Evolutionary conservation across 2,797 vertebrate genomes (phyloP).

Genomic region (Sylvilagus floridanus): DNA sequence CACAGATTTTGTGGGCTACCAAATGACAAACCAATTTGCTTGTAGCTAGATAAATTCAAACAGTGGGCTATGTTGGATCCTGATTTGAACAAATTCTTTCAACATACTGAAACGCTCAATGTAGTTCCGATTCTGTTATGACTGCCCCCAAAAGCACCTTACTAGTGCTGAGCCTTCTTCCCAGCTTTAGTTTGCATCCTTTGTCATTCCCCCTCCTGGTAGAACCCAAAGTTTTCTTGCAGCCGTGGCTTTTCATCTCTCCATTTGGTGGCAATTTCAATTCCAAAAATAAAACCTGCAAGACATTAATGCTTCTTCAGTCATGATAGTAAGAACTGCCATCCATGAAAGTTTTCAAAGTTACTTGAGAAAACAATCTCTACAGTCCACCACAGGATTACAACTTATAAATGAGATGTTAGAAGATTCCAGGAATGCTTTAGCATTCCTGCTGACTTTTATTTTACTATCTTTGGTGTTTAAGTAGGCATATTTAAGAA

Average conservation of each 20-base stretch:
- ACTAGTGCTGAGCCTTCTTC: constrained; percentile 95
- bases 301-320: constrained; percentile 74
- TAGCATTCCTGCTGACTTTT: constrained; percentile 7
- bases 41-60: background rate
- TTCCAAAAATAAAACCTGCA: constrained; percentile 96
- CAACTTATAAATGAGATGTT: background rate
- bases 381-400: background rate
- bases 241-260: constrained; percentile 88
- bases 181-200: constrained; percentile 86
- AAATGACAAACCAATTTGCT: constrained; percentile 43
- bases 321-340: constrained; percentile 7
- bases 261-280: constrained; percentile 96
- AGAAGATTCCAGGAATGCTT: constrained; percentile 30
- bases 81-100: constrained; percentile 38
- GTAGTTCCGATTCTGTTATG: background rate
- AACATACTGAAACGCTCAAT: background rate
- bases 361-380: constrained; percentile 74
- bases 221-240: constrained; percentile 96
- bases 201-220: constrained; percentile 89
- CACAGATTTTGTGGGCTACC: background rate
- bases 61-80: background rate
- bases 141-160: constrained; percentile 90
- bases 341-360: constrained; percentile 65
- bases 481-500: constrained; percentile 10
- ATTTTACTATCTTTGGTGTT: constrained; percentile 29